Evolutionary conservation across 2,113 vertebrate species (phyloP), one percentile per base, ranked within the genome.

Genomic region (Excalfactoria chinensis): DNA sequence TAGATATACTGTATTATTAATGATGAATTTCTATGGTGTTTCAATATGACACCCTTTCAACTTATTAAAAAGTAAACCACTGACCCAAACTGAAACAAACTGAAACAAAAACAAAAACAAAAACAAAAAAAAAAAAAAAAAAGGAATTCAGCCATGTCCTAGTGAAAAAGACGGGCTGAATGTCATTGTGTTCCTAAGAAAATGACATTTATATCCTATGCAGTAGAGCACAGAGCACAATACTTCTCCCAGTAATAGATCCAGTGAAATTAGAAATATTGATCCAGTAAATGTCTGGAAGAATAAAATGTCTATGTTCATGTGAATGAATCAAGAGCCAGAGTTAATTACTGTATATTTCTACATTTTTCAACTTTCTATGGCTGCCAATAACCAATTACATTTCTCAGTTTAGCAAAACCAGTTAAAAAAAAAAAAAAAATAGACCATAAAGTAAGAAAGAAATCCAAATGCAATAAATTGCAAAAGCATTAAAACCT

Each of bases 341-440:
- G 6, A 58, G 25, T n/a, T 88, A 86, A 90, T 66, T 70, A 83
- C 13, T 16, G 9, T 26, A 67, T 10, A n/a, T 86, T 86, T 90
- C 86, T 84, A 63, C 10, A 34, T 86, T 86, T 90, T 88, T 86
- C 46, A 86, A 73, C 64, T 67, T 88, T 43, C 56, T 70, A 15
- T 55, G 28, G 20, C n/a, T 94, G 73, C 43, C 76, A 88, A 86
- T 68, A 90, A 68, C 19, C 46, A 88, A 84, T 73, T 86, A 86
- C 86, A 79, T 75, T 89, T 83, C 85, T 80, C 71, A 86, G 44
- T 44, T 83, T 87, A 48, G 81, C 37, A 89, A 66, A 90, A 44
- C n/a, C 43, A 83, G 35, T 4, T 53, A 89, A 66, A 73, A 11
- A 55, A 85, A 78, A 69, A 37, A 37, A 37, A 10, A 37, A 37